Base-by-base conservation (phyloP, 2,888 invertebrate species). In the Cinara cedri region DNA sequence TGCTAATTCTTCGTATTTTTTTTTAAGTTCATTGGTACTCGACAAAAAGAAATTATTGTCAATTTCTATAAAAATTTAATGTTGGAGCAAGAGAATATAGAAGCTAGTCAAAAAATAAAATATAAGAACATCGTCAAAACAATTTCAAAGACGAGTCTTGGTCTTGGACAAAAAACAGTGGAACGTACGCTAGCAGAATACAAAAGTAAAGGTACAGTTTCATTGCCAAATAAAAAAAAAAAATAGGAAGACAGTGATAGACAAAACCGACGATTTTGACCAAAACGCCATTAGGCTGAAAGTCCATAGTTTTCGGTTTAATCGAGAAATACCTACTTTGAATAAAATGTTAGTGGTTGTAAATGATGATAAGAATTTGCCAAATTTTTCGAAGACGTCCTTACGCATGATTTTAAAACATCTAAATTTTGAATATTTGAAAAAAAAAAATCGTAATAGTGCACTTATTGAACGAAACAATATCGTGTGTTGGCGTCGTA, bases 401-500 rank as follows among this genome's bases (percentile, higher is more conserved):
- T n/a, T 72, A 26, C 54, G 51, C 19, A 42, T 14, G 16, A 34
- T 72, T n/a, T 72, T 60, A 11, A 72, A 72, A 9, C 16, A 72
- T 21, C 10, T 72, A 1, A 44, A 57, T n/a, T 72, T 72, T 72
- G 60, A 72, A 10, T 72, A n/a, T 42, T n/a, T 44, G n/a, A n/a
- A n/a, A n/a, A n/a, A n/a, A 63, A 63, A 24, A 63, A 42, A 63
- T 6, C 34, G 57, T 19, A 68, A 68, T 42, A 78, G 68, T 68
- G 51, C 55, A 44, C 66, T 78, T 21, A 26, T 57, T 19, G 78
- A 78, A 42, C 42, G 78, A 9, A 49, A 68, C 13, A 68, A 68
- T 42, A 68, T 78, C 19, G 44, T 78, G 6, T 34, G n/a, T 14
- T 78, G 78, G 78, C 66, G 68, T 19, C 42, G 78, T 9, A 16